Evolutionary conservation across 2,888 invertebrate genomes (phyloP).

Genomic region (Dioctria rufipes): DNA sequence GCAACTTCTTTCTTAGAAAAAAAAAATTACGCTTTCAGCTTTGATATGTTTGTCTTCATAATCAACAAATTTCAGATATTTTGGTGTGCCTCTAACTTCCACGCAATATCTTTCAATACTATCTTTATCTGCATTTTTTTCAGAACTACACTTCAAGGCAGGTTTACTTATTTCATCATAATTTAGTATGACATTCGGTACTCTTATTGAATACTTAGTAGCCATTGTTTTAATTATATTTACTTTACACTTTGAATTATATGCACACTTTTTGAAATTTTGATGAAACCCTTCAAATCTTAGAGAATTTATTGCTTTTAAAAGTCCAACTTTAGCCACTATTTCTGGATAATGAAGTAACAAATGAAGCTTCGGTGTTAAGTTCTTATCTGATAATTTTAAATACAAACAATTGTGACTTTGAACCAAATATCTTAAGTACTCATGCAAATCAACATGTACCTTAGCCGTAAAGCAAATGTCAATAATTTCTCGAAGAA

Average conservation of each 20-base stretch:
- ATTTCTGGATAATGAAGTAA: slow-evolving; percentile 39
- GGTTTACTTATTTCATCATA: background rate
- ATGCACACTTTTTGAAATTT: slow-evolving; percentile 12
- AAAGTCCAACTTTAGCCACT: slow-evolving; percentile 34
- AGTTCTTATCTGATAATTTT: slow-evolving; percentile 6
- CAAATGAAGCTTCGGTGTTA: slow-evolving; percentile 26
- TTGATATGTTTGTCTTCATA: too few relatives aligned
- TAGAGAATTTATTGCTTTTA: slow-evolving; percentile 35
- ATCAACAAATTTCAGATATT: too few relatives aligned
- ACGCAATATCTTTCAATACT: too few relatives aligned
- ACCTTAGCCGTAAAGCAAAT: slow-evolving; percentile 31
- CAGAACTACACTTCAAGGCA: too few relatives aligned
- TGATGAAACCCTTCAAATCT: slow-evolving; percentile 36
- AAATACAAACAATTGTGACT: slow-evolving; percentile 37
- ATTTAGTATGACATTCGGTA: slow-evolving; percentile 12
- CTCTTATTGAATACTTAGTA: background rate
- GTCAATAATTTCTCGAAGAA: slow-evolving; percentile 49
- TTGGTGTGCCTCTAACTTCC: too few relatives aligned
- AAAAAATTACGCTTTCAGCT: too few relatives aligned
- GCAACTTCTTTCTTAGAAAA: too few relatives aligned
- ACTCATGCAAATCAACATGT: slow-evolving; percentile 41
- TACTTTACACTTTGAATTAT: slow-evolving; percentile 29
- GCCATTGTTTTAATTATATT: slow-evolving; percentile 29
- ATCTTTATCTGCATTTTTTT: too few relatives aligned
- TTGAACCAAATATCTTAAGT: slow-evolving; percentile 44